Evolutionary conservation across 2,797 vertebrate genomes (phyloP).

Genomic region (Anguilla marmorata): DNA sequence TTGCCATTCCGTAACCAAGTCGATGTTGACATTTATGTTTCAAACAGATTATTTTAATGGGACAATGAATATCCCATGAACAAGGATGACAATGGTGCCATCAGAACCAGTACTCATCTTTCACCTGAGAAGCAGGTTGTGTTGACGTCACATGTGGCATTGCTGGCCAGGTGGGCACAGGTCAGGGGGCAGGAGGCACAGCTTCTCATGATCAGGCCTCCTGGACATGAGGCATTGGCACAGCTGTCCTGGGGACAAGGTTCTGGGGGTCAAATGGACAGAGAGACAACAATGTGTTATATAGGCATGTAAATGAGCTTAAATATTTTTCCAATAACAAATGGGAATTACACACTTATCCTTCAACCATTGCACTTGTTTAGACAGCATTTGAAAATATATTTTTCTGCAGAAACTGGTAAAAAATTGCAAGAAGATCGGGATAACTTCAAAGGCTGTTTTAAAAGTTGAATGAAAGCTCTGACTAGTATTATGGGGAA

Average conservation of each 20-base stretch:
- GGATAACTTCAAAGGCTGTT: neutral
- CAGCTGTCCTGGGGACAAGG: slow-evolving; percentile 75
- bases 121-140: slow-evolving; percentile 77
- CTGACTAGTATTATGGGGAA: neutral
- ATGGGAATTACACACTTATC: neutral
- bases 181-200: slow-evolving; percentile 82
- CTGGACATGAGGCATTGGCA: slow-evolving; percentile 70
- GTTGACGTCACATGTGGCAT: slow-evolving; percentile 55
- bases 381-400: neutral
- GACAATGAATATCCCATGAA: neutral
- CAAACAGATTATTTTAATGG: neutral
- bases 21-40: neutral
- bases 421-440: neutral
- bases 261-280: slow-evolving; percentile 57
- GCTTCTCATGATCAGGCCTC: slow-evolving; percentile 64
- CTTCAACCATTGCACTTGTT: neutral
- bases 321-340: neutral
- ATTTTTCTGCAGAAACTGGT: neutral
- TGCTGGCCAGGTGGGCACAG: slow-evolving; percentile 76
- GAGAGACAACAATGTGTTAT: neutral
- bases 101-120: neutral
- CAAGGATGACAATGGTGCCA: neutral
- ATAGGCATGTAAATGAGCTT: neutral
- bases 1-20: neutral
- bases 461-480: neutral